These are phyloP conservation scores for Griposia aprilina DNA, from an alignment of 2,888 invertebrate genomes.

Conservation along the genomic window DNA sequence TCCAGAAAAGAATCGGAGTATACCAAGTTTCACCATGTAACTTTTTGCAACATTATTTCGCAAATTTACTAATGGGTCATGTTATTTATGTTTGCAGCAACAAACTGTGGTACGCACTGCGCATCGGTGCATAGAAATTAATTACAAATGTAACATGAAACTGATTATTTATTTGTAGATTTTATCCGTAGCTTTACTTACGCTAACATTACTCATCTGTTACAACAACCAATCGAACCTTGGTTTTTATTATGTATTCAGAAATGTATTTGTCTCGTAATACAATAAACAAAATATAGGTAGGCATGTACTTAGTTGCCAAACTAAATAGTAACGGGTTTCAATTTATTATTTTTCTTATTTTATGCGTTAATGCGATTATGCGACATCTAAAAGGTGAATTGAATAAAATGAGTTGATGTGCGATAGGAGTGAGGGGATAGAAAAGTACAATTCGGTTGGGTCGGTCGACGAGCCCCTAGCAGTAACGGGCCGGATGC, in stretches of 20 bases:
- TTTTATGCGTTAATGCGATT: constrained; percentile 21
- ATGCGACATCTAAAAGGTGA: constrained; percentile 59
- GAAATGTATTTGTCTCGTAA: not conserved
- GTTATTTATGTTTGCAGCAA: constrained; percentile 58
- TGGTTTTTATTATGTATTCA: constrained; percentile 2
- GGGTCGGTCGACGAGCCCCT: constrained; percentile 77
- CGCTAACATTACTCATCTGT: not conserved
- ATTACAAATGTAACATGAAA: not conserved
- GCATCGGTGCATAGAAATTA: constrained; percentile 41
- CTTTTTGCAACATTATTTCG: constrained; percentile 70
- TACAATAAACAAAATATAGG: constrained; percentile 1
- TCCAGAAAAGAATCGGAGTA: constrained; percentile 70
- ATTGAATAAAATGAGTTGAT: constrained; percentile 72
- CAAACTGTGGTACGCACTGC: constrained; percentile 29
- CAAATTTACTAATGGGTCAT: constrained; percentile 68
- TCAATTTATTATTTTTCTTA: not conserved
- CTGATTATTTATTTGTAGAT: not conserved
- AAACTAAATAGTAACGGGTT: constrained; percentile 2
- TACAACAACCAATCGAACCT: not conserved
- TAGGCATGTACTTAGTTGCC: constrained; percentile 6
- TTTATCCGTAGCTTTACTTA: not conserved
- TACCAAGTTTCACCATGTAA: constrained; percentile 77
- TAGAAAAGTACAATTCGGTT: constrained; percentile 75
- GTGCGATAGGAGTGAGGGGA: constrained; percentile 66
- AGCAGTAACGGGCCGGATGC: constrained; percentile 77